Conservation (phyloP, 2,797 vertebrate genomes). For the Pantherophis alleghaniensis region DNA sequence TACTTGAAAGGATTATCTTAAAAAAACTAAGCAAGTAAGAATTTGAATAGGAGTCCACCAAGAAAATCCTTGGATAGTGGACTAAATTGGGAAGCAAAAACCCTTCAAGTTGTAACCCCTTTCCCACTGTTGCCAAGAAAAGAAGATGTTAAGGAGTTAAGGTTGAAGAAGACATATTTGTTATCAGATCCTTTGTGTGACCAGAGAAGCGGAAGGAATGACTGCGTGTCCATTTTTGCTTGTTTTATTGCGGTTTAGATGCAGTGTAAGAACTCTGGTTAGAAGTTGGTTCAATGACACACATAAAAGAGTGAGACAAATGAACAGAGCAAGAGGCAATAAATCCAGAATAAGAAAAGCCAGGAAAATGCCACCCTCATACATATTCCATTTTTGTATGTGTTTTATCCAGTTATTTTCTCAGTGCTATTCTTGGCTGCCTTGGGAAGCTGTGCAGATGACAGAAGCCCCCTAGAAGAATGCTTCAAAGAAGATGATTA, state of each 20-base stretch:
- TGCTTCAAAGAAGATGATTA: conserved; percentile 5
- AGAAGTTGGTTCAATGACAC: background rate
- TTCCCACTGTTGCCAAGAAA: background rate
- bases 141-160: background rate
- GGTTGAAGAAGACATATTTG: background rate
- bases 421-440: background rate
- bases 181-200: background rate
- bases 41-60: background rate
- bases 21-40: no score
- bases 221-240: no score
- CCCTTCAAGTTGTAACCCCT: background rate
- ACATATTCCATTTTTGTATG: background rate
- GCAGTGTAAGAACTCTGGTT: background rate
- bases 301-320: background rate
- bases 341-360: background rate
- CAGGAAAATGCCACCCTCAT: background rate
- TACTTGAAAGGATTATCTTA: no score
- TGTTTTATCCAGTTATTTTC: background rate
- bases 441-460: background rate
- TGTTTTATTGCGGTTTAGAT: background rate
- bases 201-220: background rate
- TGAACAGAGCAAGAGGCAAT: no score
- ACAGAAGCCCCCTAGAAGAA: background rate
- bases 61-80: background rate
- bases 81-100: background rate